phyloP scores from a whole-genome alignment of 2,888 invertebrate species.

The Venusia cambrica region DNA sequence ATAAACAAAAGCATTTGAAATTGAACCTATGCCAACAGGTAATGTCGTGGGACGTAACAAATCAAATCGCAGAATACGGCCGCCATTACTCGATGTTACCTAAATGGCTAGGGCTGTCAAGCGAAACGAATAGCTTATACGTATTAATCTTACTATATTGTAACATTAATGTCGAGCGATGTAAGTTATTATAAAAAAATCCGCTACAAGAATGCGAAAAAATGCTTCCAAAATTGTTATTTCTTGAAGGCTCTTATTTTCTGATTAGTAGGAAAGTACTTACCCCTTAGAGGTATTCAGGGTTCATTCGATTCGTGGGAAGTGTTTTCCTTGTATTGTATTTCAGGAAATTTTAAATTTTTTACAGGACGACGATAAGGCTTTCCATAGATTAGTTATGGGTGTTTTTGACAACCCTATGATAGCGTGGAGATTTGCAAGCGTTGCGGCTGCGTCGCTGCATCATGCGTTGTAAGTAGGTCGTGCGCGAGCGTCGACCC shows the following conservation, averaged over 20 bases:
- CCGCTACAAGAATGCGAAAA: slow-evolving; percentile 2
- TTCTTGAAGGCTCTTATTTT: no score
- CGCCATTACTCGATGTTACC: slow-evolving; percentile 34
- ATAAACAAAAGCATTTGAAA: slow-evolving; percentile 37
- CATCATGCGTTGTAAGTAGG: slow-evolving; percentile 69
- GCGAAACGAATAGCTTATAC: slow-evolving; percentile 16
- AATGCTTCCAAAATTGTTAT: no score
- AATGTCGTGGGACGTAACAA: slow-evolving; percentile 31
- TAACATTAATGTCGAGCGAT: slow-evolving; percentile 7
- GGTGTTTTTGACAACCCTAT: slow-evolving; percentile 24
- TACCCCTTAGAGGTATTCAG: no score
- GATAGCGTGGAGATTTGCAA: slow-evolving; percentile 59
- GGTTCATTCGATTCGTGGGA: no score
- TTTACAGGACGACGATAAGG: no score
- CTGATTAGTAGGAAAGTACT: no score
- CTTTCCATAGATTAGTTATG: no score
- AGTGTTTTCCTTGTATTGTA: no score
- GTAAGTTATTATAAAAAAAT: slow-evolving; percentile 5
- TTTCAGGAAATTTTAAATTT: no score
- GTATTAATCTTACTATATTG: slow-evolving; percentile 6
- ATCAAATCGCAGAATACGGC: slow-evolving; percentile 42
- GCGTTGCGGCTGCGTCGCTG: slow-evolving; percentile 45
- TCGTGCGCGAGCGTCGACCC: slow-evolving; percentile 71
- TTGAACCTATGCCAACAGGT: slow-evolving; percentile 39
- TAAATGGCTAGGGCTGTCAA: slow-evolving; percentile 34